Conservation (phyloP, 2,888 invertebrate genomes). For the Yponomeuta sedellus region DNA sequence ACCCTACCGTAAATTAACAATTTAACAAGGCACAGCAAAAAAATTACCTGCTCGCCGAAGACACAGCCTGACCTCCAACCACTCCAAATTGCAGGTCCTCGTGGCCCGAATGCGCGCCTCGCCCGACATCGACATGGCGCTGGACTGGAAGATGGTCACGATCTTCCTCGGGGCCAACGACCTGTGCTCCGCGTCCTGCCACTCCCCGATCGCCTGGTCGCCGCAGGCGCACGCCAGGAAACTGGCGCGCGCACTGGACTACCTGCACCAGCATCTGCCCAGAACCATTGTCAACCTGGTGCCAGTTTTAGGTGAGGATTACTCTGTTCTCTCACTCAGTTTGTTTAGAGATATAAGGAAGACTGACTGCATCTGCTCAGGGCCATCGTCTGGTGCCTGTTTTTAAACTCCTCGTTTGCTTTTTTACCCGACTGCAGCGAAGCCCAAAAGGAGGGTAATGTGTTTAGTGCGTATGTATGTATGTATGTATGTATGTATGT, state of each 20-base stretch:
- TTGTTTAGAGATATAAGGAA: no score
- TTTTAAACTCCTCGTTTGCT: no score
- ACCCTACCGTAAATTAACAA: no score
- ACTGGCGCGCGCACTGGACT: slow-evolving; percentile 80
- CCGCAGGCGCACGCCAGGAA: slow-evolving; percentile 78
- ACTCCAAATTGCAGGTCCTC: slow-evolving; percentile 68
- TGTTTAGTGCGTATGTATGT: no score
- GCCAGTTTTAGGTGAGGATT: slow-evolving; percentile 79
- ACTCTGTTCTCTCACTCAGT: neutral
- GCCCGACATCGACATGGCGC: slow-evolving; percentile 74
- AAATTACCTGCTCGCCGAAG: no score
- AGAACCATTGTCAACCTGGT: slow-evolving; percentile 83
- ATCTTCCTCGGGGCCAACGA: slow-evolving; percentile 86
- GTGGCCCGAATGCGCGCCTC: slow-evolving; percentile 80
- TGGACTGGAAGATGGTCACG: slow-evolving; percentile 86
- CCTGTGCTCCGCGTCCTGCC: slow-evolving; percentile 83
- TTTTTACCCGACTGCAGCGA: no score
- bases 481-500: no score
- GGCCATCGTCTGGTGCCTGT: no score
- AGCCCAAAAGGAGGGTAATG: no score
- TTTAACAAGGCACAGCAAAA: no score
- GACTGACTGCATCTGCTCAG: no score
- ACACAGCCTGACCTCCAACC: neutral
- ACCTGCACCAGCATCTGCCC: slow-evolving; percentile 79
- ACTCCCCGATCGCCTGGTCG: slow-evolving; percentile 76